Conservation (phyloP, 2,113 vertebrate genomes). For the Rhizomys pruinosus region DNA sequence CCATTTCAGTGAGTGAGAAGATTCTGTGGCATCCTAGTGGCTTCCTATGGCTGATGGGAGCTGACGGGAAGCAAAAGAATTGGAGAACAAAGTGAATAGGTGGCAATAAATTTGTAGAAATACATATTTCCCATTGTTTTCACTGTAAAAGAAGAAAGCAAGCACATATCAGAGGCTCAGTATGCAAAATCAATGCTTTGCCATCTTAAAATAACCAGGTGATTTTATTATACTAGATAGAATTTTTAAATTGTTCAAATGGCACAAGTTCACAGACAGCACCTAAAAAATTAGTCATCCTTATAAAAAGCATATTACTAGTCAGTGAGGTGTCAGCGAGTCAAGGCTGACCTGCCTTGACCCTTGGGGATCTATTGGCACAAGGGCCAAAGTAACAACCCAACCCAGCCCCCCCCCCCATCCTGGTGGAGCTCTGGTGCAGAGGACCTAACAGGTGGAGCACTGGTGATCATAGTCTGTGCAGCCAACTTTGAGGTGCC, state of each 20-base stretch:
- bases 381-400: no score
- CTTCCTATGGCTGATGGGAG: background rate
- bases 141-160: conserved; percentile 20
- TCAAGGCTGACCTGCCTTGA: no score
- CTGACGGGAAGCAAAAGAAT: background rate
- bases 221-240: conserved; percentile 51
- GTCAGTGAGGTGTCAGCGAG: no score
- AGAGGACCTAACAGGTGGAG: no score
- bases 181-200: background rate
- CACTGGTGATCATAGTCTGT: no score
- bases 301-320: conserved; percentile 51
- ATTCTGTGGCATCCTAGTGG: background rate
- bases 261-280: conserved; percentile 50
- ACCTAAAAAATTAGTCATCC: conserved; percentile 8
- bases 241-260: conserved; percentile 52
- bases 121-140: conserved; percentile 2
- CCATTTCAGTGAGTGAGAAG: background rate
- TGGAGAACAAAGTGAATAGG: conserved; percentile 6
- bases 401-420: no score
- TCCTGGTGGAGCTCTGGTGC: no score
- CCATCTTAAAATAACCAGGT: conserved; percentile 60
- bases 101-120: conserved; percentile 39
- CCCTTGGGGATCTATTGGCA: no score
- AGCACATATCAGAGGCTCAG: background rate
- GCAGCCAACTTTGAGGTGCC: no score